phyloP scores from a whole-genome alignment of 2,113 vertebrate species.

The Solenodon paradoxus region DNA sequence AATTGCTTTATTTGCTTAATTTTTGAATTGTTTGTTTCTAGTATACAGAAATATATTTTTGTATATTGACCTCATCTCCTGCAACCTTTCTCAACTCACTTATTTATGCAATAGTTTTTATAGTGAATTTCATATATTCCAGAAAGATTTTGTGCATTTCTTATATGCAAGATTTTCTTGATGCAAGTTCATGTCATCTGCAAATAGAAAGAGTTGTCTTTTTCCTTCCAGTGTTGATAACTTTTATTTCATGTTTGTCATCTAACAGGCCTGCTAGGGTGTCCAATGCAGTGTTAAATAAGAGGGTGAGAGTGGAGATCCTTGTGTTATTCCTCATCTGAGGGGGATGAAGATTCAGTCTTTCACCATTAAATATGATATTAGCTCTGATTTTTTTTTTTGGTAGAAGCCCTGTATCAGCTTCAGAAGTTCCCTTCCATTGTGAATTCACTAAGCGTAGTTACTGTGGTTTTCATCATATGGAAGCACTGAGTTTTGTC shows the following conservation, averaged over 20 bases:
- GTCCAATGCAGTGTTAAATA: too few relatives aligned
- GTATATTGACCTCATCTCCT: neutral
- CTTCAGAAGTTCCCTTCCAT: neutral
- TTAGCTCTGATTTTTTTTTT: neutral
- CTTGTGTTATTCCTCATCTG: neutral
- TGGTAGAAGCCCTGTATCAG: neutral
- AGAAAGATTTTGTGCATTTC: neutral
- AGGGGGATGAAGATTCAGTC: neutral
- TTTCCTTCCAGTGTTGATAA: neutral
- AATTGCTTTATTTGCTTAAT: neutral
- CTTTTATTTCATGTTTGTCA: neutral
- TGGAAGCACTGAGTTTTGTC: neutral
- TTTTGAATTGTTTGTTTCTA: neutral
- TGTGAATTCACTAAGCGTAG: too few relatives aligned
- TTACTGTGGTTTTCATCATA: neutral
- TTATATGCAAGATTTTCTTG: neutral
- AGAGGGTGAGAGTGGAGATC: neutral
- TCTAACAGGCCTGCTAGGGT: too few relatives aligned
- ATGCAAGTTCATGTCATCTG: neutral
- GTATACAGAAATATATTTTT: neutral
- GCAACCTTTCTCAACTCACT: neutral
- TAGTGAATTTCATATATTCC: neutral
- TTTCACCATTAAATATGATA: neutral
- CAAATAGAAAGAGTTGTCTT: neutral
- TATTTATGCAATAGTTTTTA: neutral